These are phyloP conservation scores for Pseudanteris insignis DNA, from an alignment of 2,888 invertebrate genomes.

Conservation along the genomic window DNA sequence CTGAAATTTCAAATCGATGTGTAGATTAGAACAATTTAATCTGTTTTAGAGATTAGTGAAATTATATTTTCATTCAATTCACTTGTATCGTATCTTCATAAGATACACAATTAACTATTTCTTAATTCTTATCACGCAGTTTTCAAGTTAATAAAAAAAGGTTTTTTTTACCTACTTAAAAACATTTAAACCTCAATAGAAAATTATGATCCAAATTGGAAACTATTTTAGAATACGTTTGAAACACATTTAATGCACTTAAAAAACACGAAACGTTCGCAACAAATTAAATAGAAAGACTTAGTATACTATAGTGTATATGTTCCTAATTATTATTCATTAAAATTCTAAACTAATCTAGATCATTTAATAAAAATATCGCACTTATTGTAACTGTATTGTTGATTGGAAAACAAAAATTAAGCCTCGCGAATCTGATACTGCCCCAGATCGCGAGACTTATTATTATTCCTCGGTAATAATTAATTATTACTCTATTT, in stretches of 20 bases:
- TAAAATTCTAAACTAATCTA: too few species aligned
- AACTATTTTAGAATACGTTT: too few species aligned
- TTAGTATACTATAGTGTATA: too few species aligned
- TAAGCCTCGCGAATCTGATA: slow-evolving; percentile 47
- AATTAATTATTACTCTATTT: slow-evolving; percentile 7
- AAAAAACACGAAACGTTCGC: too few species aligned
- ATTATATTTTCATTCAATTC: slow-evolving; percentile 26
- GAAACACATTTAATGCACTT: too few species aligned
- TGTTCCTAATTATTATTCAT: too few species aligned
- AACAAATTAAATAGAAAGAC: too few species aligned
- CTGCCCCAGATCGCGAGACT: slow-evolving; percentile 57
- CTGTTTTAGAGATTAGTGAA: slow-evolving; percentile 20
- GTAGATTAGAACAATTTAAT: slow-evolving; percentile 24
- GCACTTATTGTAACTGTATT: slow-evolving; percentile 12
- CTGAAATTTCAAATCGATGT: slow-evolving; percentile 29
- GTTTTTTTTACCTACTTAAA: too few species aligned
- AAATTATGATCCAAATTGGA: too few species aligned
- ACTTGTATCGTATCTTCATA: slow-evolving; percentile 16
- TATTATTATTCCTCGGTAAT: slow-evolving; percentile 16
- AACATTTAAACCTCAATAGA: too few species aligned
- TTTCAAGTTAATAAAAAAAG: too few species aligned
- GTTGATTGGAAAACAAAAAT: slow-evolving; percentile 7
- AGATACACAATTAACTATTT: not conserved
- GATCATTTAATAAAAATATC: slow-evolving; percentile 4
- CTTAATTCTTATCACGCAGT: too few species aligned